A percentile compares a stretch with the other conserved stretches of the same genome.
Conservation (phyloP, 2,888 invertebrate species). For the Andrena minutula region DNA sequence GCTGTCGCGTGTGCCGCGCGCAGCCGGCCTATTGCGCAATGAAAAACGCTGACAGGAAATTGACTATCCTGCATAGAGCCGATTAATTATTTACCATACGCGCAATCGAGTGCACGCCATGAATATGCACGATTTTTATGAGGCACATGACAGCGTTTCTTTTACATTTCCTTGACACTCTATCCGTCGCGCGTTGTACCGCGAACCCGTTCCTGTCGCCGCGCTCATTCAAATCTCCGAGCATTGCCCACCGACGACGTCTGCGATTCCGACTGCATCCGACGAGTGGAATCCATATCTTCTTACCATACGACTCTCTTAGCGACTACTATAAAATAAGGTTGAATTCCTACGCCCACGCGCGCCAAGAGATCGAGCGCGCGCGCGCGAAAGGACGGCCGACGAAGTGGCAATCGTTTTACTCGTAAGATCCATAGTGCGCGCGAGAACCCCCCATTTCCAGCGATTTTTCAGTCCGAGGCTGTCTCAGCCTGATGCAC, state of each 20-base stretch:
- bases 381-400: too few species aligned
- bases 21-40: constrained; percentile 45
- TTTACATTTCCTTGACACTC: constrained; percentile 3
- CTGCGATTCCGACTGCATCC: too few species aligned
- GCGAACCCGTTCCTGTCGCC: not conserved
- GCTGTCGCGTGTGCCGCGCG: constrained; percentile 9
- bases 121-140: not conserved
- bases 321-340: too few species aligned
- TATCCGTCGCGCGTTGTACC: not conserved
- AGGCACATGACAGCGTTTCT: not conserved
- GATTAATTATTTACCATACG: constrained; percentile 46
- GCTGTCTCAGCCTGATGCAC: not conserved
- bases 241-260: too few species aligned
- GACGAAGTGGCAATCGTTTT: too few species aligned
- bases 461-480: not conserved
- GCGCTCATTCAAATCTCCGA: too few species aligned
- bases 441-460: not conserved
- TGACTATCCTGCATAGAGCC: constrained; percentile 27
- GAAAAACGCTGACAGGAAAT: constrained; percentile 59
- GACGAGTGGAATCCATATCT: too few species aligned
- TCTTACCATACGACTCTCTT: too few species aligned
- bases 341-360: too few species aligned
- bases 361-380: too few species aligned
- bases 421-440: not conserved
- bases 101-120: constrained; percentile 28